Evolutionary conservation across 1,140 invertebrate species (phyloP).

Genomic region (Papilio glaucus): DNA sequence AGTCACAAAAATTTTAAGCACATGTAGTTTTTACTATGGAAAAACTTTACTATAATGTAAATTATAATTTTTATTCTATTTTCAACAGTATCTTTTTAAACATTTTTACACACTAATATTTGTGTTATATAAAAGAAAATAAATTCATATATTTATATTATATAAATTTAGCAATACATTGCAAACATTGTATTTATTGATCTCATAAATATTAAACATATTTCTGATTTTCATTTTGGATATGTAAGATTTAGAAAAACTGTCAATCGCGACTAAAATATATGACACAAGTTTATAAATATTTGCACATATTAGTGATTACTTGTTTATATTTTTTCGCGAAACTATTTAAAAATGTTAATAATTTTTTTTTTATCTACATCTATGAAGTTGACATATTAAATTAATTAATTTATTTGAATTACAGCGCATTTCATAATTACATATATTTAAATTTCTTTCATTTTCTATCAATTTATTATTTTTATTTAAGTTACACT

Average conservation of each 20-base stretch:
- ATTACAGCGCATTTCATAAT: no score
- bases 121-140: neutral
- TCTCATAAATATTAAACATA: constrained; percentile 32
- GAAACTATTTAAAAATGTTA: neutral
- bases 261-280: constrained; percentile 2
- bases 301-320: constrained; percentile 4
- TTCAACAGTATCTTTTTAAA: no score
- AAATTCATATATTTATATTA: neutral
- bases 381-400: no score
- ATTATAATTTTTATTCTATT: neutral
- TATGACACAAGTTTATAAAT: neutral
- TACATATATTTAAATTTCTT: no score
- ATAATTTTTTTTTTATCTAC: neutral
- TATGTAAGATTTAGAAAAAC: constrained; percentile 2
- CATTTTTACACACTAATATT: no score
- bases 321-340: neutral
- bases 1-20: no score
- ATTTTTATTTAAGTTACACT: neutral
- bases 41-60: neutral
- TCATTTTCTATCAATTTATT: neutral
- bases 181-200: constrained; percentile 17
- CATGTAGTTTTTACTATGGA: no score
- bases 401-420: no score
- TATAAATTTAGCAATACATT: constrained; percentile 4
- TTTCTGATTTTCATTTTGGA: neutral